phyloP scores from a whole-genome alignment of 2,888 invertebrate genomes.

The Petrolisthes manimaculis region DNA sequence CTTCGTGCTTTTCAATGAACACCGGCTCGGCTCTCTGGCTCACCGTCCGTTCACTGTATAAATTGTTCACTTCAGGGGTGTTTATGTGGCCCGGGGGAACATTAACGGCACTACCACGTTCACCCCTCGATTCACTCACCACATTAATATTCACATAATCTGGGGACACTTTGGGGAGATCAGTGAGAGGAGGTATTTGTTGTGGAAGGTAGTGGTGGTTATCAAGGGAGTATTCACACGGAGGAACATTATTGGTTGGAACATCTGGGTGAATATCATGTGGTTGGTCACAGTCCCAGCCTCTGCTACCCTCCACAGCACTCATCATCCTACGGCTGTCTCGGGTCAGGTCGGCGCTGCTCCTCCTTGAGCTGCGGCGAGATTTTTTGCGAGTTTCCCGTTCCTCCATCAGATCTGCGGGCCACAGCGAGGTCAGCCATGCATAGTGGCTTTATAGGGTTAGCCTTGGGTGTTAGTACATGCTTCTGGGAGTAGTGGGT shows the following conservation, averaged over 20 bases:
- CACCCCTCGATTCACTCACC: constrained; percentile 47
- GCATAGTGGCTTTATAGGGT: constrained; percentile 27
- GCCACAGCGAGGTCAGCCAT: constrained; percentile 55
- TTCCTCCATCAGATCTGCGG: constrained; percentile 64
- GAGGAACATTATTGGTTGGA: background rate
- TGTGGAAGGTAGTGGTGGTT: constrained; percentile 32
- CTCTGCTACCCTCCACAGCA: constrained; percentile 22
- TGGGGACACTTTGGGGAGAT: constrained; percentile 50
- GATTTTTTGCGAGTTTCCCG: constrained; percentile 63
- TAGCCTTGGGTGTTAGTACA: constrained; percentile 54
- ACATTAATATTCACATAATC: constrained; percentile 65
- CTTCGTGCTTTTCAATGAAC: constrained; percentile 58
- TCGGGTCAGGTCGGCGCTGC: constrained; percentile 51
- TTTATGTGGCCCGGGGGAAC: background rate
- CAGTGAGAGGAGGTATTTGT: constrained; percentile 10
- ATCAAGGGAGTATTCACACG: background rate
- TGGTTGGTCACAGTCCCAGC: constrained; percentile 32
- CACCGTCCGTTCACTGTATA: constrained; percentile 42
- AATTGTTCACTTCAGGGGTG: constrained; percentile 26
- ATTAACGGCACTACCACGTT: background rate
- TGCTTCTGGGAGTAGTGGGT: constrained; percentile 19
- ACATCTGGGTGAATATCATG: constrained; percentile 17
- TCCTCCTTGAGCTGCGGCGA: constrained; percentile 57
- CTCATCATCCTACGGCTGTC: constrained; percentile 19
- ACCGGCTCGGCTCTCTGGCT: constrained; percentile 62